Base-by-base conservation (phyloP, 2,888 invertebrate species). In the Byasa hedistus region DNA sequence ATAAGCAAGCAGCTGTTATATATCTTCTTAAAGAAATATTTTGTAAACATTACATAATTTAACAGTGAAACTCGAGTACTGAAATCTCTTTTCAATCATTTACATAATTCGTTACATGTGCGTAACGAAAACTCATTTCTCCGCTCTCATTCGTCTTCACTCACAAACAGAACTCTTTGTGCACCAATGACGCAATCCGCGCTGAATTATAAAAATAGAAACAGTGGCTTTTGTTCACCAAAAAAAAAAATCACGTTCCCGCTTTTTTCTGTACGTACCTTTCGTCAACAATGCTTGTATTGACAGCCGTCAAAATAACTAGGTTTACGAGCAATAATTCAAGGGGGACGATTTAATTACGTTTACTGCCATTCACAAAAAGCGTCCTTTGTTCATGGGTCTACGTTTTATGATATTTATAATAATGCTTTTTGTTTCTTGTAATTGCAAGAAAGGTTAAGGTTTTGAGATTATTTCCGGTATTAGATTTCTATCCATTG, bases 131-230 rank as follows among this genome's bases (percentile, higher is more conserved):
- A 66, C 66, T 55, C 62, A 66, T 66, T 80, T 83, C 79, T 79
- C 75, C 79, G 77, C 79, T 72, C 75, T 75, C 81, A 79, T 84
- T 75, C 81, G 81, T 85, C 82, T 82, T 83, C 75, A 75, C 71
- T 71, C 77, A 76, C 75, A 77, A 83, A 83, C 81, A 79, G 79
- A 81, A 81, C 75, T 78, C 84, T 84, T 83, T 86, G 85, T 83
- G 72, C 73, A 71, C 62, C 62, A 23, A 76, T 89, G 87, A 87
- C 85, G 87, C 83, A 84, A 87, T 80, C 72, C 71, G 73, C 63
- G 58, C 74, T 79, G 67, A 81, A 84, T 81, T 83, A 84, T 76
- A 75, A 85, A 88, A 85, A 89, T 87, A 86, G 86, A 84, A 86
- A 81, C 58, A 69, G 67, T 67, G 23, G 66, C 76, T 79, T 87